Percentiles rank a stretch among this genome's conserved stretches.
phyloP scores from a whole-genome alignment of 2,888 invertebrate species.

The Hypercompe scribonia region DNA sequence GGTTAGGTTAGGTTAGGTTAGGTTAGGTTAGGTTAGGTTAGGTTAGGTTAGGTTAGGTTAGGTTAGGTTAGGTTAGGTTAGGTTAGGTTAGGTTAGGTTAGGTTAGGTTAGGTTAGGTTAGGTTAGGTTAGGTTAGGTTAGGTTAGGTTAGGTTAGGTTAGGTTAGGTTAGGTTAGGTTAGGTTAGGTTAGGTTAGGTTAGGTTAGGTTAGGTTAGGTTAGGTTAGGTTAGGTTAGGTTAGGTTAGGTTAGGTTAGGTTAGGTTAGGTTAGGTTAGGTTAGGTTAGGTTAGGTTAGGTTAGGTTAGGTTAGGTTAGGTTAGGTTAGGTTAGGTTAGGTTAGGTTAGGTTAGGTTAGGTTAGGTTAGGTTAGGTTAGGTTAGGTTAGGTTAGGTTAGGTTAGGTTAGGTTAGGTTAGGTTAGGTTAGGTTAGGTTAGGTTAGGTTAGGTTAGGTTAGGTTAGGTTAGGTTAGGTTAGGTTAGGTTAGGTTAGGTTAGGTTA shows the following conservation, averaged over 20 bases:
- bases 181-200: too few relatives aligned
- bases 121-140: slow-evolving; percentile 1
- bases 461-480: slow-evolving; percentile 5
- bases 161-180: too few relatives aligned
- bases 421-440: slow-evolving; percentile 5
- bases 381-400: slow-evolving; percentile 10
- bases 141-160: too few relatives aligned
- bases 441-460: slow-evolving; percentile 5
- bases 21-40: too few relatives aligned
- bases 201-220: background rate
- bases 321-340: slow-evolving; percentile 5
- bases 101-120: too few relatives aligned
- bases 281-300: slow-evolving; percentile 5
- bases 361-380: slow-evolving; percentile 12
- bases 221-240: background rate
- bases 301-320: slow-evolving; percentile 5
- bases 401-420: slow-evolving; percentile 5
- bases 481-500: slow-evolving; percentile 5
- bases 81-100: too few relatives aligned
- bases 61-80: too few relatives aligned
- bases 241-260: slow-evolving; percentile 5
- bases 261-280: background rate
- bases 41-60: too few relatives aligned
- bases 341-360: slow-evolving; percentile 9
- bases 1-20: too few relatives aligned